Conservation (phyloP, 2,113 vertebrate species). For the Caretta caretta region DNA sequence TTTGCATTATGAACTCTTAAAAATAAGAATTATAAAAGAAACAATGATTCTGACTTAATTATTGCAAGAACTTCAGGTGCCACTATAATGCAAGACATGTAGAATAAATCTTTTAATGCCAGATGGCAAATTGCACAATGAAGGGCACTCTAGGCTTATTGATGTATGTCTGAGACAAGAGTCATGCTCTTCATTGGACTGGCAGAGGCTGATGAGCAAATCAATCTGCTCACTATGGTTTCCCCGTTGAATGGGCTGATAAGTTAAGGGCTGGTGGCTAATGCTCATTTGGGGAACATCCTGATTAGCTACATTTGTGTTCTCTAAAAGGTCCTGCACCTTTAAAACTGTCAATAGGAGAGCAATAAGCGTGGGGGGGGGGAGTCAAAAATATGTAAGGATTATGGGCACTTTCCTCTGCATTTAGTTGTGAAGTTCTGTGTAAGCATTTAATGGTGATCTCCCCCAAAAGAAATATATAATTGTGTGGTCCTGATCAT, state of each 20-base stretch:
- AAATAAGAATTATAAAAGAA: not conserved
- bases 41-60: not conserved
- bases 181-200: not conserved
- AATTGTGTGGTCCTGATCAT: not conserved
- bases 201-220: not conserved
- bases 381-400: not conserved
- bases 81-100: not conserved
- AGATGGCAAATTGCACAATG: not conserved
- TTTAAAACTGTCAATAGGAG: slow-evolving; percentile 20
- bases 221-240: not conserved
- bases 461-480: not conserved
- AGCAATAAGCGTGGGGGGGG: not conserved
- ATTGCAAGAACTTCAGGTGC: not conserved
- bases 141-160: not conserved
- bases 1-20: not conserved
- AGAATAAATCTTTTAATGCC: not conserved
- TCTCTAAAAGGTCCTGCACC: not conserved
- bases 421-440: not conserved
- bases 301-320: not conserved
- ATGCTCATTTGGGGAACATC: slow-evolving; percentile 3
- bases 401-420: not conserved
- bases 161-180: not conserved
- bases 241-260: not conserved
- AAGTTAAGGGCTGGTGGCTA: not conserved
- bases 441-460: not conserved